Evolutionary conservation across 2,888 invertebrate species (phyloP).

Genomic region (Therioaphis trifolii): DNA sequence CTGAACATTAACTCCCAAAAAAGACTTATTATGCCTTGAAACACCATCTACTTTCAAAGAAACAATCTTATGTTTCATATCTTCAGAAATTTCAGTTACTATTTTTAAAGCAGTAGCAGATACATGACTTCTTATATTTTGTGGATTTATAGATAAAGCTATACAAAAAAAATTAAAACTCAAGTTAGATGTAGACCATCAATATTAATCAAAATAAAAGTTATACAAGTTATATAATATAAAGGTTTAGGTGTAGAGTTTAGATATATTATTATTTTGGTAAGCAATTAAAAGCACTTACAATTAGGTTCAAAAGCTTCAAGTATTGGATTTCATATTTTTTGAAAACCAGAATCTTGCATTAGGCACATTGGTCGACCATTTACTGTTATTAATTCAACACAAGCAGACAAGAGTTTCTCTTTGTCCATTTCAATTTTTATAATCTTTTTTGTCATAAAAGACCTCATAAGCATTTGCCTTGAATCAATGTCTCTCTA

Average conservation of each 20-base stretch:
- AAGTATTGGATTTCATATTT: not conserved
- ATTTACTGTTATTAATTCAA: not conserved
- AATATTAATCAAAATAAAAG: too few relatives aligned
- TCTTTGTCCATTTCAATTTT: too few relatives aligned
- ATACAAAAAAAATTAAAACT: not conserved
- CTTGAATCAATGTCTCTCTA: too few relatives aligned
- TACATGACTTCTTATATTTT: conserved; percentile 1
- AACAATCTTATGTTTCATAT: not conserved
- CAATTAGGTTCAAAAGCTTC: not conserved
- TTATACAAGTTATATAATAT: not conserved
- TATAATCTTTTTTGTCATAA: too few relatives aligned
- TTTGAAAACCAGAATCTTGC: not conserved
- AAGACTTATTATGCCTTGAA: not conserved
- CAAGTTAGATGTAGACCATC: too few relatives aligned
- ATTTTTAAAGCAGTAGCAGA: not conserved
- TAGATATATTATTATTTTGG: not conserved
- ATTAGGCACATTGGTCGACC: not conserved
- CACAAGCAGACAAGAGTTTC: not conserved
- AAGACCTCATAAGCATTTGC: too few relatives aligned
- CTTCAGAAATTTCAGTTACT: not conserved
- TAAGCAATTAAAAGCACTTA: not conserved
- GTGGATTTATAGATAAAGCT: not conserved
- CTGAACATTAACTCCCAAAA: not conserved
- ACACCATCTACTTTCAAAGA: not conserved
- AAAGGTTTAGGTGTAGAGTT: too few relatives aligned